Percentiles rank a stretch among this genome's conserved stretches.
Conservation (phyloP, 2,888 invertebrate species). For the Parapristionchus giblindavisi region DNA sequence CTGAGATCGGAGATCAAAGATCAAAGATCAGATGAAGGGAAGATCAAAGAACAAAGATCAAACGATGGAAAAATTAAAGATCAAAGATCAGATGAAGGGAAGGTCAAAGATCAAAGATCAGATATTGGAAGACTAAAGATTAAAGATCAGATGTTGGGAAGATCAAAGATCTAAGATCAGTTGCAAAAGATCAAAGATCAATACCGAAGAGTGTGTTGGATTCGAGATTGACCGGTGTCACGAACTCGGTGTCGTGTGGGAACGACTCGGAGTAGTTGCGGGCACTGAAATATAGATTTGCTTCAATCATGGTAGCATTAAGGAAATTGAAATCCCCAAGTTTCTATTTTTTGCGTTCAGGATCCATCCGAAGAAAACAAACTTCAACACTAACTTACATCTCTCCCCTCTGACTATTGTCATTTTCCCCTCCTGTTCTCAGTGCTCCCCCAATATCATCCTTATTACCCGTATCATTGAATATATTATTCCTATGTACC, state of each 20-base stretch:
- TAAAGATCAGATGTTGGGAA: not conserved
- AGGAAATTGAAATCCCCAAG: too few relatives aligned
- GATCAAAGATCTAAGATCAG: not conserved
- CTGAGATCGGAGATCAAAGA: too few relatives aligned
- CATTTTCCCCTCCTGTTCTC: too few relatives aligned
- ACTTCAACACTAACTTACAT: too few relatives aligned
- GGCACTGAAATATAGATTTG: slow-evolving; percentile 1
- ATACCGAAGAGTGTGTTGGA: slow-evolving; percentile 13
- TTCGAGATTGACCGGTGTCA: slow-evolving; percentile 14
- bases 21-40: not conserved
- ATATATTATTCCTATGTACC: too few relatives aligned
- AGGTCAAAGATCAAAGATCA: not conserved
- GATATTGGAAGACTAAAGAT: not conserved
- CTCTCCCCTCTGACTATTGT: too few relatives aligned
- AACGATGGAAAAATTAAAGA: not conserved
- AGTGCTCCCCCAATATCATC: too few relatives aligned
- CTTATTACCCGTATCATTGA: too few relatives aligned
- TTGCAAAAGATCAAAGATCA: not conserved
- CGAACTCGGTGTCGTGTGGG: slow-evolving; percentile 6
- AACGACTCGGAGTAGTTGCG: slow-evolving; percentile 29
- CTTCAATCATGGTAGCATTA: not conserved
- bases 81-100: not conserved
- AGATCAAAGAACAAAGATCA: not conserved
- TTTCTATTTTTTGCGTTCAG: too few relatives aligned
- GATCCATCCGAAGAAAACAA: too few relatives aligned